phyloP scores from a whole-genome alignment of 2,888 invertebrate species.

The Ochropacha duplaris region DNA sequence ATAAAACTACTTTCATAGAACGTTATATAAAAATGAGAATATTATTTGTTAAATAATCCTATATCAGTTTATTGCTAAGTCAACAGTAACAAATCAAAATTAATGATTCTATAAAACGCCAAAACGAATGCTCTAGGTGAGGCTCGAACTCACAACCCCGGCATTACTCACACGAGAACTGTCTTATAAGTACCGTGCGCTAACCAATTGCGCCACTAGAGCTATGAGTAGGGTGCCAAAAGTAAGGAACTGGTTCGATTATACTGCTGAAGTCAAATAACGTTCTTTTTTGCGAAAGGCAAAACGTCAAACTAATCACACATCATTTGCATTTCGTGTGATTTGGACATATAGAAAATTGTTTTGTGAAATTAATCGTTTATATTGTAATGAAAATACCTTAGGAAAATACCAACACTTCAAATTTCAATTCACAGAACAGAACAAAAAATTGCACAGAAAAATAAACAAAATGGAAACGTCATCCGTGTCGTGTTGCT shows the following conservation, averaged over 20 bases:
- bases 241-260: constrained; percentile 40
- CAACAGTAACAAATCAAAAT: too few species aligned
- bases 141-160: constrained; percentile 99
- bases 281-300: constrained; percentile 47
- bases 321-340: constrained; percentile 29
- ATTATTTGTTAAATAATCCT: too few species aligned
- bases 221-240: constrained; percentile 73
- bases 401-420: too few species aligned
- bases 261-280: constrained; percentile 53
- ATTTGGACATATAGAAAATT: constrained; percentile 24
- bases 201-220: constrained; percentile 99
- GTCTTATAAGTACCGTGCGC: constrained; percentile 99
- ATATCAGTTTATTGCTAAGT: too few species aligned
- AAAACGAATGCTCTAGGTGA: constrained; percentile 95
- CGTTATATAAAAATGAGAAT: too few species aligned
- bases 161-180: constrained; percentile 97
- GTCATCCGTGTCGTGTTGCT: constrained; percentile 52
- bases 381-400: constrained; percentile 1
- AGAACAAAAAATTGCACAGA: constrained; percentile 6
- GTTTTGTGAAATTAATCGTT: constrained; percentile 13
- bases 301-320: constrained; percentile 49
- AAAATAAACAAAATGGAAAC: constrained; percentile 70
- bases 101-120: background rate
- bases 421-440: background rate
- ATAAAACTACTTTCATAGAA: too few species aligned